Percentiles rank a stretch among this genome's conserved stretches.
phyloP scores from a whole-genome alignment of 2,797 vertebrate genomes.

The Falco concolor region DNA sequence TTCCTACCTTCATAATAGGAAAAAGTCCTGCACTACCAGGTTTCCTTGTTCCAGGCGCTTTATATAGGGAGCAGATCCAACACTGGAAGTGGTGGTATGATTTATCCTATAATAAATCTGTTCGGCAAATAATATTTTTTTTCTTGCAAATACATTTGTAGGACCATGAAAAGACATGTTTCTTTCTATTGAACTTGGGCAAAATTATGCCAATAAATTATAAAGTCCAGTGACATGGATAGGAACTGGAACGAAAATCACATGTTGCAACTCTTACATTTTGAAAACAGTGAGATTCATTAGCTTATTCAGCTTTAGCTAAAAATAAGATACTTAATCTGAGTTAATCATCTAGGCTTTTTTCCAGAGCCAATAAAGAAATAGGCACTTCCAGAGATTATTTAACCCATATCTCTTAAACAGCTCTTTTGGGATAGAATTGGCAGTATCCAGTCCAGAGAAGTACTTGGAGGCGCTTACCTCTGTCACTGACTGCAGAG shows the following conservation, averaged over 20 bases:
- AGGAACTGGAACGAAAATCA: not conserved
- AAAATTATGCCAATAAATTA: not conserved
- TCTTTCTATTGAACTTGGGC: constrained; percentile 1
- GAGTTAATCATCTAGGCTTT: not conserved
- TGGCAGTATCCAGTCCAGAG: not conserved
- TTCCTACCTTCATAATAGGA: not conserved
- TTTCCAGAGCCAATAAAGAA: not conserved
- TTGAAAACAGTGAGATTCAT: not conserved
- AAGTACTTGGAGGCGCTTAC: not conserved
- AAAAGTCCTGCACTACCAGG: not conserved
- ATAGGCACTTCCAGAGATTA: not conserved
- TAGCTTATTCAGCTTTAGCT: not conserved
- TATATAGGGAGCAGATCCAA: not conserved
- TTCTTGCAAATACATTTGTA: not conserved
- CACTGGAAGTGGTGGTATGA: not conserved
- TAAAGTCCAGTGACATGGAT: not conserved
- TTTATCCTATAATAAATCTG: not conserved
- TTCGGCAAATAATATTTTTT: not conserved
- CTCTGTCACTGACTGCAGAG: not conserved
- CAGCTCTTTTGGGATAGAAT: not conserved
- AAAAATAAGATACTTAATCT: not conserved
- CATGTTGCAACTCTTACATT: not conserved
- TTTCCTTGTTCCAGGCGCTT: not conserved
- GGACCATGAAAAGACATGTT: not conserved
- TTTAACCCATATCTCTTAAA: not conserved